Evolutionary conservation across 2,113 vertebrate genomes (phyloP).

Genomic region (Nansenia antarctica): DNA sequence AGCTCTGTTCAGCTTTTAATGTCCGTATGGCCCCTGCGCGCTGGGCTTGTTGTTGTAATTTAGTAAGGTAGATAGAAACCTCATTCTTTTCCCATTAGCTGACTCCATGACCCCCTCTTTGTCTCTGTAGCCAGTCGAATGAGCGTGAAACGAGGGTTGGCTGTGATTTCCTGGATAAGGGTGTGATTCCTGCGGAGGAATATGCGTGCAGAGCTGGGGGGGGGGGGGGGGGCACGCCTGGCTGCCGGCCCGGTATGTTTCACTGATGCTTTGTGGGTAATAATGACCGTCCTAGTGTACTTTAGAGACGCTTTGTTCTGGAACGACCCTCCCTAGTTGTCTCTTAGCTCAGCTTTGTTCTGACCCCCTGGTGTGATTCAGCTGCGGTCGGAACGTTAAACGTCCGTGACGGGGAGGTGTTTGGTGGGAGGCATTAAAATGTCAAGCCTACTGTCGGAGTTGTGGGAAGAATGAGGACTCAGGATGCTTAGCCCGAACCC

Average conservation of each 20-base stretch:
- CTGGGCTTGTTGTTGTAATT: conserved; percentile 36
- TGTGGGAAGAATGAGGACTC: no score
- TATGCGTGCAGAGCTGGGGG: conserved; percentile 26
- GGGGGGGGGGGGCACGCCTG: conserved; percentile 7
- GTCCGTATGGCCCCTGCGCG: conserved; percentile 28
- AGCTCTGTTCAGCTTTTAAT: conserved; percentile 32
- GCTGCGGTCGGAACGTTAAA: neutral
- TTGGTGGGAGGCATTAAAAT: neutral
- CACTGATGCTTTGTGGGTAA: conserved; percentile 9
- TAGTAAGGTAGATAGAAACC: conserved; percentile 23
- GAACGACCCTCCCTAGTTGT: conserved; percentile 5
- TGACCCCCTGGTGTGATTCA: neutral
- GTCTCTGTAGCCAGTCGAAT: conserved; percentile 23
- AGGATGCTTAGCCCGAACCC: no score
- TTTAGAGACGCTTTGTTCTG: conserved; percentile 21
- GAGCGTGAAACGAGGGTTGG: conserved; percentile 3
- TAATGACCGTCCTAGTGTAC: conserved; percentile 25
- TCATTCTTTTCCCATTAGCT: conserved; percentile 33
- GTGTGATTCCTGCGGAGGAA: conserved; percentile 7
- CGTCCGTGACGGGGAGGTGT: neutral
- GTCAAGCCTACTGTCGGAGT: no score
- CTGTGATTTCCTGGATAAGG: conserved; percentile 19
- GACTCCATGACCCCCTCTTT: conserved; percentile 30
- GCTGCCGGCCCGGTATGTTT: conserved; percentile 9
- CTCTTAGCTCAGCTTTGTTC: neutral